Conservation (phyloP, 2,888 invertebrate genomes). For the Mythimna vitellina region DNA sequence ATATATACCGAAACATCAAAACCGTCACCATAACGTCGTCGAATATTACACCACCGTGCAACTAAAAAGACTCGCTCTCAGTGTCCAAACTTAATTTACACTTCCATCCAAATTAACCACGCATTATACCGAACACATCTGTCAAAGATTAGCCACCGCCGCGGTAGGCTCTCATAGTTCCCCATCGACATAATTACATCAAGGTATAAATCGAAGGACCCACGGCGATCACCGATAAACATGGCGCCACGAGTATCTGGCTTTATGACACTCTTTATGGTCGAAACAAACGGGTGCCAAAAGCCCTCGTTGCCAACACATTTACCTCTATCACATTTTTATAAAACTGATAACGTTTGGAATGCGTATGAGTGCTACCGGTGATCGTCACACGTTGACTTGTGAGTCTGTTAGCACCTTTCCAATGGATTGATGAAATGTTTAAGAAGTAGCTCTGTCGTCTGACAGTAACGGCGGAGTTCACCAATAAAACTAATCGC, state of each 20-base stretch:
- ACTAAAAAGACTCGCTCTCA: neutral
- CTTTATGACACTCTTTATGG: constrained; percentile 71
- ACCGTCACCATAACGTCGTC: too few relatives aligned
- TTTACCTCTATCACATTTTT: constrained; percentile 85
- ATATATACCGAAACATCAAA: too few relatives aligned
- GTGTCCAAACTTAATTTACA: constrained; percentile 43
- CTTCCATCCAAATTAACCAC: constrained; percentile 43
- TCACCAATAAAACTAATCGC: too few relatives aligned
- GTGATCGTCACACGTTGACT: constrained; percentile 49
- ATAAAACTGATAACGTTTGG: constrained; percentile 81
- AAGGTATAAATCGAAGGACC: constrained; percentile 49
- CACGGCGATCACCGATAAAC: constrained; percentile 70
- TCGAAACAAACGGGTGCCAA: constrained; percentile 86
- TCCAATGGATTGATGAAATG: constrained; percentile 57
- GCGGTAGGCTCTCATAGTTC: constrained; percentile 59
- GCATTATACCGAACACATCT: constrained; percentile 49
- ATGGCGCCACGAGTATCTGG: constrained; percentile 82
- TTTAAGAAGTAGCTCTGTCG: neutral
- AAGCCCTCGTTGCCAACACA: constrained; percentile 87
- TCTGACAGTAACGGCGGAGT: too few relatives aligned
- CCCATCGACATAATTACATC: constrained; percentile 63
- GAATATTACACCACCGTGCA: neutral
- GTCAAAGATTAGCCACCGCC: constrained; percentile 56
- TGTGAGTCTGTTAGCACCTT: constrained; percentile 84
- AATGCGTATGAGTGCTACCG: constrained; percentile 51